Evolutionary conservation across 2,797 vertebrate species (phyloP).

Genomic region (Dendrocincla fuliginosa): DNA sequence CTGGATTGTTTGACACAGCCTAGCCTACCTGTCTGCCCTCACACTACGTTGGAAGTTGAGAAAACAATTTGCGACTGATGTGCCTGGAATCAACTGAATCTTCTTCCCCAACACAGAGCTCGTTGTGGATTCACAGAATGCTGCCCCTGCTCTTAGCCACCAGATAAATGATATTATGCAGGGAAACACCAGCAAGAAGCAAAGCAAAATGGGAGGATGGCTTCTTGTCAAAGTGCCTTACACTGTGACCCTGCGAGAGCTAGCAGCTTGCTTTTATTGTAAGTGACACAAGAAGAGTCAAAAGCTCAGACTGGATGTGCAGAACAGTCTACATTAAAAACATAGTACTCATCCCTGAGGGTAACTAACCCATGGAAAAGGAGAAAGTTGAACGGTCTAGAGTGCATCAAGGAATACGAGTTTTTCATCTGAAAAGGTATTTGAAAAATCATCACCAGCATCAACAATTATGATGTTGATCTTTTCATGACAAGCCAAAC

Average conservation of each 20-base stretch:
- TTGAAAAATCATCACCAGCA: neutral
- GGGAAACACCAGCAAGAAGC: neutral
- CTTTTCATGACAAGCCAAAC: neutral
- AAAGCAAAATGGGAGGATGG: neutral
- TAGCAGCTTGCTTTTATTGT: constrained; percentile 7
- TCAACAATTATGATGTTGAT: neutral
- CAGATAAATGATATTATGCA: neutral
- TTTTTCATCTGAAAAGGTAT: neutral
- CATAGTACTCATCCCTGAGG: neutral
- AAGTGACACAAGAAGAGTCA: constrained; percentile 1
- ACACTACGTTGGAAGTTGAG: accelerated
- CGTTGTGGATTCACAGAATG: neutral
- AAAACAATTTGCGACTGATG: neutral
- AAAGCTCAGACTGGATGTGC: neutral
- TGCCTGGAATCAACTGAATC: neutral
- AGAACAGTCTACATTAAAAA: neutral
- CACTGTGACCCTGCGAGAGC: neutral
- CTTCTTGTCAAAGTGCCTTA: constrained; percentile 18
- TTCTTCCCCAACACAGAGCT: neutral
- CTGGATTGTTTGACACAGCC: neutral
- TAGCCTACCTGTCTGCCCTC: neutral
- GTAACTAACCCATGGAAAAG: neutral
- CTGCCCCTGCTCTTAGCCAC: neutral
- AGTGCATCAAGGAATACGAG: neutral
- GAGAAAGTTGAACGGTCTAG: neutral